Percentiles rank a stretch among this genome's conserved stretches.
Evolutionary conservation across 2,113 vertebrate genomes (phyloP).

Genomic region (Anas platyrhynchos): DNA sequence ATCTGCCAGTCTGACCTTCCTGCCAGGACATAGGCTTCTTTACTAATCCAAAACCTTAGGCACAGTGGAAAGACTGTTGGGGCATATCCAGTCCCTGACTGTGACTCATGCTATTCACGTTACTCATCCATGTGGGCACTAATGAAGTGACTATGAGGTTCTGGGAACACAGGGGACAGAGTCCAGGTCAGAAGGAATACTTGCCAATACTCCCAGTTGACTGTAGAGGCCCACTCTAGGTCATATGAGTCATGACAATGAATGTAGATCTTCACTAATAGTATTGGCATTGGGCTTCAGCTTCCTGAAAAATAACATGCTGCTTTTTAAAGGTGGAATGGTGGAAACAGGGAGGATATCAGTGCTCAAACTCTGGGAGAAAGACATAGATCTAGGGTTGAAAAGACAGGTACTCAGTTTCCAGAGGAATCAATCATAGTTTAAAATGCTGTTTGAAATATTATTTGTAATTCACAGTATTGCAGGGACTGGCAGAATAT

Average conservation of each 20-base stretch:
- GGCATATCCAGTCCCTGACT: constrained; percentile 48
- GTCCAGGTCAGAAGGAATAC: constrained; percentile 45
- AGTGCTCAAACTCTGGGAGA: neutral
- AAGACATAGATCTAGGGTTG: neutral
- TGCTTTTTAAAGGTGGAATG: constrained; percentile 17
- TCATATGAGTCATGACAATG: constrained; percentile 62
- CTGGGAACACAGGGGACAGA: constrained; percentile 46
- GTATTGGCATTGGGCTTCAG: neutral
- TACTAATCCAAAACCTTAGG: constrained; percentile 34
- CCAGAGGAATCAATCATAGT: neutral
- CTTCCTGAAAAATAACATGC: constrained; percentile 6
- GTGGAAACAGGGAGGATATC: neutral
- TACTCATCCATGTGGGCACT: constrained; percentile 67
- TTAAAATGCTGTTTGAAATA: constrained; percentile 24
- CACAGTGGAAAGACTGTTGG: constrained; percentile 50
- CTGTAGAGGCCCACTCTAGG: constrained; percentile 22
- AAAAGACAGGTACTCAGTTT: neutral
- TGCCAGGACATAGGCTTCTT: constrained; percentile 42
- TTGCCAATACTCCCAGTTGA: constrained; percentile 33
- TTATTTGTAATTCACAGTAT: neutral
- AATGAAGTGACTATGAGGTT: constrained; percentile 65
- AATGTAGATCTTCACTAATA: constrained; percentile 29
- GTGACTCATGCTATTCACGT: constrained; percentile 59
- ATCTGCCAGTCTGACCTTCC: constrained; percentile 57
- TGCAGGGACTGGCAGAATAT: neutral